Evolutionary conservation across 2,113 vertebrate genomes (phyloP).

Genomic region (Malaclemys terrapin): DNA sequence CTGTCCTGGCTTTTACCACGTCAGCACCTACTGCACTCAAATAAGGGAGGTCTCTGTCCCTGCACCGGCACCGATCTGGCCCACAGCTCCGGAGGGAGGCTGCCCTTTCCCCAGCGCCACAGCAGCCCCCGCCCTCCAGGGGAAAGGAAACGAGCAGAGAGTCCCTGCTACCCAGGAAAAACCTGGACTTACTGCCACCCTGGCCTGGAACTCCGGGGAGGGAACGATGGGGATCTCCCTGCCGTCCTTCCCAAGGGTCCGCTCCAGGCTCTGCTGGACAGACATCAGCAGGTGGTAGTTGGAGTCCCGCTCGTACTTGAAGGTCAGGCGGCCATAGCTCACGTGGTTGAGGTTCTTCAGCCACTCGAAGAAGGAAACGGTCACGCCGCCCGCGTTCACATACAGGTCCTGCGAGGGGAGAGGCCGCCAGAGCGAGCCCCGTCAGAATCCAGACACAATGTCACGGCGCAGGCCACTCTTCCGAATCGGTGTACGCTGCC

Average conservation of each 20-base stretch:
- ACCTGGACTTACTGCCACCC: neutral
- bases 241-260: neutral
- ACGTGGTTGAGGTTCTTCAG: constrained; percentile 42
- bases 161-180: neutral
- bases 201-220: neutral
- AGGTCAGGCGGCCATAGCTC: neutral
- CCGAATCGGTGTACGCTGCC: no score
- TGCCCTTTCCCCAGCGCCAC: neutral
- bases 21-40: no score
- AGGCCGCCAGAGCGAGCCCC: neutral
- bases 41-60: neutral
- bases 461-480: neutral
- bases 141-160: neutral
- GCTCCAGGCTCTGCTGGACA: constrained; percentile 50
- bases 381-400: constrained; percentile 36
- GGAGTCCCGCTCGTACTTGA: constrained; percentile 5
- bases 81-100: neutral
- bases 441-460: neutral
- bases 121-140: neutral
- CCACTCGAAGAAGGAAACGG: constrained; percentile 2
- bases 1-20: neutral
- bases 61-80: no score
- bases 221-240: neutral
- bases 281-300: constrained; percentile 25
- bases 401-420: neutral